A percentile compares a stretch with the other conserved stretches of the same genome.
phyloP scores from a whole-genome alignment of 1,140 invertebrate genomes.

The Drosophila serrata region DNA sequence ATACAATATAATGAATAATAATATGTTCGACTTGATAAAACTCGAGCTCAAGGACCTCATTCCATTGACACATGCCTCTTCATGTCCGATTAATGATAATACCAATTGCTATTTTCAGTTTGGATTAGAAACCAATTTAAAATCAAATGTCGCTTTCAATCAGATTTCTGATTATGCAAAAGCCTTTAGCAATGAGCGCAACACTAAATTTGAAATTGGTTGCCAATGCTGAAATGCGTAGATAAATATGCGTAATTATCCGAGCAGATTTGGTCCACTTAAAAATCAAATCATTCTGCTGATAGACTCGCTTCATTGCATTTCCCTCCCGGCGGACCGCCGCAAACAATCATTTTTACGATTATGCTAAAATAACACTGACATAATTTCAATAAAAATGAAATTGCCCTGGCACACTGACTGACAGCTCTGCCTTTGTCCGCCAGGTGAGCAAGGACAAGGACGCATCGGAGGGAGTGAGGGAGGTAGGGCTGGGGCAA shows the following conservation, averaged over 20 bases:
- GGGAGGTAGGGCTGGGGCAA: background rate
- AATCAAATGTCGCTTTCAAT: background rate
- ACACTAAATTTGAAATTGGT: background rate
- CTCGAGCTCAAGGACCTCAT: background rate
- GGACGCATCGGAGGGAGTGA: background rate
- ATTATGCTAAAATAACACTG: constrained; percentile 60
- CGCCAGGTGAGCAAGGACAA: constrained; percentile 34
- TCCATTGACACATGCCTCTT: background rate
- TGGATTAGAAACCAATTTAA: background rate
- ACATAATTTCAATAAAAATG: constrained; percentile 60
- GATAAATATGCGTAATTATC: constrained; percentile 7
- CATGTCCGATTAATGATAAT: background rate
- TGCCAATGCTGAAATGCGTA: background rate
- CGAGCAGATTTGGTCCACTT: background rate
- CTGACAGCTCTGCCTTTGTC: constrained; percentile 45
- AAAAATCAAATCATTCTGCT: constrained; percentile 21
- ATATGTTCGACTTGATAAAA: background rate
- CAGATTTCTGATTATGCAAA: background rate
- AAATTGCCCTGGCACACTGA: constrained; percentile 50
- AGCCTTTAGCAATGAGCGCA: background rate
- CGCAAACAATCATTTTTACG: constrained; percentile 56
- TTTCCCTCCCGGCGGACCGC: constrained; percentile 16
- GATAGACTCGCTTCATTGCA: constrained; percentile 29
- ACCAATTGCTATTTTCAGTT: background rate
- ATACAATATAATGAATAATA: too few species aligned